These are phyloP conservation scores for Heterodera schachtii DNA, from an alignment of 1,140 invertebrate species.

Conservation along the genomic window DNA sequence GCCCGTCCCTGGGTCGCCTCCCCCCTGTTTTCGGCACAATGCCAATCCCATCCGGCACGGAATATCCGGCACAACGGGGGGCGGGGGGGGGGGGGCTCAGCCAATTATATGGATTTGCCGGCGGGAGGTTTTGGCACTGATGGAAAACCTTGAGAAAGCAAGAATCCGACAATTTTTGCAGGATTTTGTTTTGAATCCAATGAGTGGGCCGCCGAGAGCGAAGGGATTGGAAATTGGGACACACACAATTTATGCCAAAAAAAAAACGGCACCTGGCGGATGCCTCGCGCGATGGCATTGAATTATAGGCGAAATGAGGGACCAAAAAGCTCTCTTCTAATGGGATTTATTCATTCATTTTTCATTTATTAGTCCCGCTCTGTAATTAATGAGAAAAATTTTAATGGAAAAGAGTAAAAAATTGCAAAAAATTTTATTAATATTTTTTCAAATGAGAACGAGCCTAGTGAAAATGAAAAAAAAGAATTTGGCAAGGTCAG, in stretches of 20 bases:
- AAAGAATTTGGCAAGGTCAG: too few species aligned
- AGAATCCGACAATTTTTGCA: not conserved
- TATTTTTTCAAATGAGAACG: too few species aligned
- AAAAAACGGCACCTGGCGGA: not conserved
- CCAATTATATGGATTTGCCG: not conserved
- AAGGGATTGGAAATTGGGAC: not conserved
- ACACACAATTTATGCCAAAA: not conserved
- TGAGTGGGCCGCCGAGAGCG: not conserved
- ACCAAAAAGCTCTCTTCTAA: not conserved
- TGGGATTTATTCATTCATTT: not conserved
- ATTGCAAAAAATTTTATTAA: too few species aligned
- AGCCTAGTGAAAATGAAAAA: too few species aligned
- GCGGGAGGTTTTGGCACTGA: not conserved
- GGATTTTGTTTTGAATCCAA: not conserved
- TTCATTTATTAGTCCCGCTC: too few species aligned
- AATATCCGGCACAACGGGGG: not conserved
- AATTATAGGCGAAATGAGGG: not conserved
- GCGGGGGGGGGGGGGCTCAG: not conserved
- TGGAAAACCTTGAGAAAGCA: not conserved
- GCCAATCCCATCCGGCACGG: not conserved
- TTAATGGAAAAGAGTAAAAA: too few species aligned
- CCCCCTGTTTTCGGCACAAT: not conserved
- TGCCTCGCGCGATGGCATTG: not conserved
- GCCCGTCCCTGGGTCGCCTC: too few species aligned
- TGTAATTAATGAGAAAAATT: too few species aligned